Conservation (phyloP, 2,888 invertebrate genomes). For the Carabus problematicus region DNA sequence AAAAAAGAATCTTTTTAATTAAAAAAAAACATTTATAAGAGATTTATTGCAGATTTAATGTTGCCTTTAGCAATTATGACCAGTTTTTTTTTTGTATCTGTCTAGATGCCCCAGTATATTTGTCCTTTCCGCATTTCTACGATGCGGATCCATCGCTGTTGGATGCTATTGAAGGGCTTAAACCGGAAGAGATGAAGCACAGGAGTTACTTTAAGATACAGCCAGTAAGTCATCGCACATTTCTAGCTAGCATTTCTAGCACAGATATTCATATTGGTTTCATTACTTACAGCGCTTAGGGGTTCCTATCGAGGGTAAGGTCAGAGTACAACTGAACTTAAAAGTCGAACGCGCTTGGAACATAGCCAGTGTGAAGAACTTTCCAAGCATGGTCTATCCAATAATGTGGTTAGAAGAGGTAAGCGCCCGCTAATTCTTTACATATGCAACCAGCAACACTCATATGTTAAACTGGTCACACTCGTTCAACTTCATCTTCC, state of each 20-base stretch:
- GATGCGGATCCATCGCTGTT: constrained; percentile 76
- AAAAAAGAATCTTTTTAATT: too few species aligned
- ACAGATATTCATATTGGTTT: constrained; percentile 17
- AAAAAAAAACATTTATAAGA: too few species aligned
- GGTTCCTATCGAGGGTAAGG: constrained; percentile 82
- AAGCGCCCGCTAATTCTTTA: constrained; percentile 44
- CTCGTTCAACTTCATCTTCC: too few species aligned
- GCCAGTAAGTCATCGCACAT: constrained; percentile 69
- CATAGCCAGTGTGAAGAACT: constrained; percentile 75
- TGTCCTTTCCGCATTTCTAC: constrained; percentile 90
- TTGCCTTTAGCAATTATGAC: too few species aligned
- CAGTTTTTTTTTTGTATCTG: too few species aligned
- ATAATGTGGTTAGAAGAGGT: constrained; percentile 91
- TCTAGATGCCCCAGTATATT: constrained; percentile 83
- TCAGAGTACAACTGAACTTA: constrained; percentile 81
- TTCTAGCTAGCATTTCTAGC: constrained; percentile 18
- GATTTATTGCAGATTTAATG: too few species aligned
- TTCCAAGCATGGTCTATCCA: constrained; percentile 82
- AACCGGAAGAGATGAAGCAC: constrained; percentile 73
- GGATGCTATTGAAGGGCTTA: constrained; percentile 74
- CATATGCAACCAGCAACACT: too few species aligned
- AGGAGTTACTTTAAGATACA: constrained; percentile 85
- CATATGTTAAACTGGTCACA: too few species aligned
- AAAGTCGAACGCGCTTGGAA: constrained; percentile 78
- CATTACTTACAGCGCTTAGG: constrained; percentile 74